A percentile compares a stretch with the other conserved stretches of the same genome.
phyloP scores from a whole-genome alignment of 2,797 vertebrate genomes.

The Syngnathus rostellatus region DNA sequence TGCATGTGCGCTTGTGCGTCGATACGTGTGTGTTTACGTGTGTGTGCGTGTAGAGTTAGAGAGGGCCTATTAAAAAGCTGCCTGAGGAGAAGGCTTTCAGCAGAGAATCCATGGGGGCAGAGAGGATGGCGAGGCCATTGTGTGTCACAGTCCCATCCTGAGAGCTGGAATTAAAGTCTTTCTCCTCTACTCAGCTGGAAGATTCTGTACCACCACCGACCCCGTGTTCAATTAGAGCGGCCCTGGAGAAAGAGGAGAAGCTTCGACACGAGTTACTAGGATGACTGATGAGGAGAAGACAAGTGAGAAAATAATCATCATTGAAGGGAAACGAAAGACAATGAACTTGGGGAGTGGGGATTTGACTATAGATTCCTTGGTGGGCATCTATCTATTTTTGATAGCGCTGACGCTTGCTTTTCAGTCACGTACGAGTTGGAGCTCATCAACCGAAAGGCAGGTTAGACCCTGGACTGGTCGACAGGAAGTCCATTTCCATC shows the following conservation, averaged over 20 bases:
- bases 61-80: constrained; percentile 62
- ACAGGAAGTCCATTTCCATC: too few relatives aligned
- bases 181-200: constrained; percentile 68
- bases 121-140: constrained; percentile 61
- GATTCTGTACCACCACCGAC: constrained; percentile 63
- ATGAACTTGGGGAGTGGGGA: constrained; percentile 48
- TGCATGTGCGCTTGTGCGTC: constrained; percentile 21
- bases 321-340: constrained; percentile 28
- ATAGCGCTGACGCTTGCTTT: too few relatives aligned
- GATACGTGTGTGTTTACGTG: constrained; percentile 15
- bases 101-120: constrained; percentile 52
- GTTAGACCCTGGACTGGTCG: too few relatives aligned
- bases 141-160: constrained; percentile 64
- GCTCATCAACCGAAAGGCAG: too few relatives aligned
- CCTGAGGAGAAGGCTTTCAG: constrained; percentile 66
- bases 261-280: constrained; percentile 16
- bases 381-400: too few relatives aligned
- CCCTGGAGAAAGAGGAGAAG: constrained; percentile 33
- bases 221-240: constrained; percentile 62
- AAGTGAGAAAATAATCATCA: constrained; percentile 6
- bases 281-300: constrained; percentile 18
- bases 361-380: background rate
- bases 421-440: too few relatives aligned
- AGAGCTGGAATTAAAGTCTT: constrained; percentile 75
- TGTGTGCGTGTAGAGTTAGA: constrained; percentile 30